These are phyloP conservation scores for Meghimatium bilineatum DNA, from an alignment of 2,888 invertebrate genomes.

Conservation along the genomic window DNA sequence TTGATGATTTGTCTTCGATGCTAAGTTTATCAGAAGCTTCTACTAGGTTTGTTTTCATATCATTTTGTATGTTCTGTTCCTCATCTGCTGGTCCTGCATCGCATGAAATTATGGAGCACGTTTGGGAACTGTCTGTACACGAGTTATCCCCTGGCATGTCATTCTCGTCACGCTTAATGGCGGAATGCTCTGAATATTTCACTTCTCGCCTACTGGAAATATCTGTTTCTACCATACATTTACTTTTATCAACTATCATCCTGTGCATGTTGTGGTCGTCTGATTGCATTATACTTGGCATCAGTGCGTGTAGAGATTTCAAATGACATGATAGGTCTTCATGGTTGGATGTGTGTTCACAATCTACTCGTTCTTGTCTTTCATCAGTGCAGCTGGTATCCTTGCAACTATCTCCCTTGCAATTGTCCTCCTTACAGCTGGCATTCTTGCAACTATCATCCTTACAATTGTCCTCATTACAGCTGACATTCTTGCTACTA, in stretches of 20 bases:
- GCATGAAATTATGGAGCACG: not conserved
- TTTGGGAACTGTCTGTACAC: not conserved
- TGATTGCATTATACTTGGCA: not conserved
- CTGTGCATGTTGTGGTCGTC: not conserved
- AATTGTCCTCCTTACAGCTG: too few relatives aligned
- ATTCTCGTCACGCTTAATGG: not conserved
- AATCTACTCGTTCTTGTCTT: not conserved
- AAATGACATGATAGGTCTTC: not conserved
- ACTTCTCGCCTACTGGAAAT: not conserved
- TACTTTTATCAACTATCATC: not conserved
- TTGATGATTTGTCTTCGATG: not conserved
- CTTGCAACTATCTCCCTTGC: not conserved
- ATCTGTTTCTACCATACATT: not conserved
- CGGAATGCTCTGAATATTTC: not conserved
- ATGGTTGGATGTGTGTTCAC: not conserved
- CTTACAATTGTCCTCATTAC: constrained; percentile 10
- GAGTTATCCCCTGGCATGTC: not conserved
- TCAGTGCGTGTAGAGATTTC: not conserved
- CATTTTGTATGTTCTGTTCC: not conserved
- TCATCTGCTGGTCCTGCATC: not conserved
- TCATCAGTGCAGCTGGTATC: too few relatives aligned
- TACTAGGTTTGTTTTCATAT: not conserved
- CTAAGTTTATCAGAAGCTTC: not conserved
- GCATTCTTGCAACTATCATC: constrained; percentile 8
- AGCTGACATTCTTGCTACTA: too few relatives aligned